These are phyloP conservation scores for Crocodylus rhombifer DNA, from an alignment of 2,797 vertebrate species.

Conservation along the genomic window DNA sequence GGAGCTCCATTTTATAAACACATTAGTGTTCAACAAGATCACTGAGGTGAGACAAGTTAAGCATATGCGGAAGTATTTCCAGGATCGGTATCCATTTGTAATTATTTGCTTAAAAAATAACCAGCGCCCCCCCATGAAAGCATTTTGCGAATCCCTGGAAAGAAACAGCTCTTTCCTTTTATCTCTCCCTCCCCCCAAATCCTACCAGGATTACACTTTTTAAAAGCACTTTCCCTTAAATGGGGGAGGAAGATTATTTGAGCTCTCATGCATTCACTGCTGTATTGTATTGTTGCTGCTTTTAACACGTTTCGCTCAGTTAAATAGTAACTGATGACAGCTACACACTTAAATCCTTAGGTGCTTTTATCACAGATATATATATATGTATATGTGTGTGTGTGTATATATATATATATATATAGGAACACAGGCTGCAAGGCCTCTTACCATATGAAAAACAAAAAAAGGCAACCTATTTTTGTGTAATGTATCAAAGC, in stretches of 20 bases:
- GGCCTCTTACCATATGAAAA: slow-evolving; percentile 68
- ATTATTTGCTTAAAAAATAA: neutral
- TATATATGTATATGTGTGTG: slow-evolving; percentile 28
- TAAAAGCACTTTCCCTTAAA: slow-evolving; percentile 60
- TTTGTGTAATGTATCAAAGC: slow-evolving; percentile 46
- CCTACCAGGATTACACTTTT: slow-evolving; percentile 43
- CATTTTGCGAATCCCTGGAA: neutral
- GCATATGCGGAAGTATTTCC: neutral
- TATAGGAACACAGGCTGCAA: slow-evolving; percentile 55
- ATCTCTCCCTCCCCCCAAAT: slow-evolving; percentile 20
- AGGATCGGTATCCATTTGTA: neutral
- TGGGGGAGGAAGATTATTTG: slow-evolving; percentile 75
- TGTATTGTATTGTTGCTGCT: slow-evolving; percentile 73
- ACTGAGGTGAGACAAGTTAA: neutral
- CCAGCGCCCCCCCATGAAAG: neutral
- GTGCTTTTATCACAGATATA: slow-evolving; percentile 47
- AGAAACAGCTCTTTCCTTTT: neutral
- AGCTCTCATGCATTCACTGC: slow-evolving; percentile 69
- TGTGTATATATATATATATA: neutral
- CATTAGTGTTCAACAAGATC: rapidly evolving
- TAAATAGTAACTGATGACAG: slow-evolving; percentile 70
- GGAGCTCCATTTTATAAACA: no score
- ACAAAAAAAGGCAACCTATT: slow-evolving; percentile 29
- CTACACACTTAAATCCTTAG: slow-evolving; percentile 44
- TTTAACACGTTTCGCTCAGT: slow-evolving; percentile 59